These are phyloP conservation scores for Drosophila borborema DNA, from an alignment of 2,888 invertebrate genomes.

Conservation along the genomic window DNA sequence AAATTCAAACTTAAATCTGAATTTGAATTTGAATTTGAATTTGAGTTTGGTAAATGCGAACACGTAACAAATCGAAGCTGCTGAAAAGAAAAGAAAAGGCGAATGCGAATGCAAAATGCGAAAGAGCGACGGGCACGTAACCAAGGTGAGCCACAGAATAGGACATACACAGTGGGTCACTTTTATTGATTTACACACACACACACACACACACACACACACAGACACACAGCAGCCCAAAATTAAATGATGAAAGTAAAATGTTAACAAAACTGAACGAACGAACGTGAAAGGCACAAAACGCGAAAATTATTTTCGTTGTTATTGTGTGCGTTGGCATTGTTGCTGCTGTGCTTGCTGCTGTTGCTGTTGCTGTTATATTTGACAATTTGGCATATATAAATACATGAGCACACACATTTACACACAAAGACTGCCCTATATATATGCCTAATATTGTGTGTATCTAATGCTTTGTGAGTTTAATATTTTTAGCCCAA, in stretches of 20 bases:
- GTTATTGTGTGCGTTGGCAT: slow-evolving; percentile 40
- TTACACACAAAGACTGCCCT: slow-evolving; percentile 8
- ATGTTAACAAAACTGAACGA: slow-evolving; percentile 51
- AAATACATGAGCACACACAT: slow-evolving; percentile 16
- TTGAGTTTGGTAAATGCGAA: slow-evolving; percentile 53
- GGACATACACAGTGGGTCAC: slow-evolving; percentile 36
- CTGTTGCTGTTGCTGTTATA: slow-evolving; percentile 38
- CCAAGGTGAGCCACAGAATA: slow-evolving; percentile 2
- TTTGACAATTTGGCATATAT: slow-evolving; percentile 66
- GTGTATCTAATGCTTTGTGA: slow-evolving; percentile 62
- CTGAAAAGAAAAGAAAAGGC: slow-evolving; percentile 1
- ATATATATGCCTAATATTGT: slow-evolving; percentile 25
- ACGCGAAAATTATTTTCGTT: slow-evolving; percentile 74
- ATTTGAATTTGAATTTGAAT: slow-evolving; percentile 56
- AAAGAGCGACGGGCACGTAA: slow-evolving; percentile 36
- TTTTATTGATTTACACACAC: slow-evolving; percentile 54
- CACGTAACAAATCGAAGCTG: slow-evolving; percentile 48
- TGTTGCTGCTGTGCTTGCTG: slow-evolving; percentile 13
- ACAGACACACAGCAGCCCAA: slow-evolving; percentile 40
- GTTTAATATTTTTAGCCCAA: slow-evolving; percentile 79
- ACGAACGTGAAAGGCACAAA: slow-evolving; percentile 50
- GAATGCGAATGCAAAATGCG: slow-evolving; percentile 4
- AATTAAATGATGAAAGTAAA: slow-evolving; percentile 72
- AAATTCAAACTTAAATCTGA: slow-evolving; percentile 42
- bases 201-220: slow-evolving; percentile 8